Evolutionary conservation across 2,797 vertebrate species (phyloP).

Genomic region (Rhinoraja longicauda): DNA sequence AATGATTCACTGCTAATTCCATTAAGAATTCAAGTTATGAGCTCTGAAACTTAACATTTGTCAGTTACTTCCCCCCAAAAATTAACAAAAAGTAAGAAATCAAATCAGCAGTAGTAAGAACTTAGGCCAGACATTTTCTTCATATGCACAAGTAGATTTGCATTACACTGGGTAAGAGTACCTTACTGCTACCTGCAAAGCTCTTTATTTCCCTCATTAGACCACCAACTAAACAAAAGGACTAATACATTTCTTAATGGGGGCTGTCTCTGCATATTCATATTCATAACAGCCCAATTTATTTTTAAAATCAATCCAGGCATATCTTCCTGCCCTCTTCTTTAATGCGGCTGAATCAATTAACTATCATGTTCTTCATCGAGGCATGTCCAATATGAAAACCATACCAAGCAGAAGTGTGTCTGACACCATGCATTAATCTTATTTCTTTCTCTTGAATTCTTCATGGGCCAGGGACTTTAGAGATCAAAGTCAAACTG

Average conservation of each 20-base stretch:
- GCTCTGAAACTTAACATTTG: background rate
- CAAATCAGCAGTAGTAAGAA: background rate
- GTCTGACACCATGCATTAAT: constrained; percentile 32
- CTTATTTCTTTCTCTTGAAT: constrained; percentile 28
- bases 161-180: background rate
- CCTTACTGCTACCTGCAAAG: background rate
- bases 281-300: background rate
- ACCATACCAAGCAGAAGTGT: constrained; percentile 32
- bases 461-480: background rate
- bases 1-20: too few relatives aligned
- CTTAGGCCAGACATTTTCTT: background rate
- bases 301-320: background rate
- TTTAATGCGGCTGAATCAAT: constrained; percentile 29
- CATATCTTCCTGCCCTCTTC: background rate
- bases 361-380: constrained; percentile 7
- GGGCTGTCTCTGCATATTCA: background rate
- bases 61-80: background rate
- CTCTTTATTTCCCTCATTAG: background rate
- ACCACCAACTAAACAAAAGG: background rate
- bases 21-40: too few relatives aligned
- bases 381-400: constrained; percentile 36
- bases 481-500: background rate
- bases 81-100: background rate
- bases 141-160: background rate
- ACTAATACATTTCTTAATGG: background rate